phyloP scores from a whole-genome alignment of 2,797 vertebrate species.

The Denticeps clupeoides region DNA sequence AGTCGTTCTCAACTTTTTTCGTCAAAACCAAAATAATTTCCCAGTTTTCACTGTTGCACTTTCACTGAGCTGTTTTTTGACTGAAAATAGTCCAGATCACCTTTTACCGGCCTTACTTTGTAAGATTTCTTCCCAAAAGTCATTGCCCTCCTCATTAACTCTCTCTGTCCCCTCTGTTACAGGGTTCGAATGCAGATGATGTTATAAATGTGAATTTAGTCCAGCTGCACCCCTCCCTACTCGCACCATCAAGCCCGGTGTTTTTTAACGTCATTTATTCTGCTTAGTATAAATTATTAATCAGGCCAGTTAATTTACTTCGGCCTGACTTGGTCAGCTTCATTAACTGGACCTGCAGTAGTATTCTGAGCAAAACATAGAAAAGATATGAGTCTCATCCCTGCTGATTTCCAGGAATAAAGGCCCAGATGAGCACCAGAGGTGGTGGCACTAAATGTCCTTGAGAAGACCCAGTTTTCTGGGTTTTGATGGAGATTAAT shows the following conservation, averaged over 20 bases:
- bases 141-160: slow-evolving; percentile 33
- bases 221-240: slow-evolving; percentile 45
- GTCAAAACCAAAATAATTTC: no score
- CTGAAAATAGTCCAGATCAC: no score
- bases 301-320: slow-evolving; percentile 92
- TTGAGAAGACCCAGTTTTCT: not conserved
- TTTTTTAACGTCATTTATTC: slow-evolving; percentile 94
- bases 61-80: no score
- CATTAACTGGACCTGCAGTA: slow-evolving; percentile 82
- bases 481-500: not conserved
- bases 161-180: slow-evolving; percentile 35
- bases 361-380: slow-evolving; percentile 35
- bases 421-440: slow-evolving; percentile 26
- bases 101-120: no score
- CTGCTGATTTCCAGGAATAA: slow-evolving; percentile 37
- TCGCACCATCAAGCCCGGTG: slow-evolving; percentile 71
- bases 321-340: slow-evolving; percentile 90
- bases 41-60: no score
- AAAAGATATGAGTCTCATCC: slow-evolving; percentile 50
- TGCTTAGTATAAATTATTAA: slow-evolving; percentile 97
- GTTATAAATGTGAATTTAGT: slow-evolving; percentile 73
- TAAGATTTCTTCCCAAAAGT: no score
- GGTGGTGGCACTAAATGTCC: not conserved
- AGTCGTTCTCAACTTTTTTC: no score
- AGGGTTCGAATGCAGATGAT: slow-evolving; percentile 52